Conservation (phyloP, 1,140 invertebrate genomes). For the Meteorus sp. region DNA sequence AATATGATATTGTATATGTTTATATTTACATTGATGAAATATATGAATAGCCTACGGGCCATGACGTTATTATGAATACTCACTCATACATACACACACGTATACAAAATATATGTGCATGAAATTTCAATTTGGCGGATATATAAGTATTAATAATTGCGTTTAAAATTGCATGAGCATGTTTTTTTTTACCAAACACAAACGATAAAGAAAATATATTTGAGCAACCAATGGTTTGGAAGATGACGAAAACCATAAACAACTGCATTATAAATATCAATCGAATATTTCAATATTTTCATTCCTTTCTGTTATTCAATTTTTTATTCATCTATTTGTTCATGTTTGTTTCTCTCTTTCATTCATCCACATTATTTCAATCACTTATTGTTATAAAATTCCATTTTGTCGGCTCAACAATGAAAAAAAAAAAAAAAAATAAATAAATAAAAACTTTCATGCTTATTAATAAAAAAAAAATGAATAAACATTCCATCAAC, state of each 20-base stretch:
- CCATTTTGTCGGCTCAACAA: too few species aligned
- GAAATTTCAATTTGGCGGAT: slow-evolving; percentile 1
- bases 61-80: too few species aligned
- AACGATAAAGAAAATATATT: not conserved
- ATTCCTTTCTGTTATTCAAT: slow-evolving; percentile 4
- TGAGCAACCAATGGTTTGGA: not conserved
- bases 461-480: not conserved
- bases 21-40: too few species aligned
- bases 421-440: not conserved
- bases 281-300: not conserved
- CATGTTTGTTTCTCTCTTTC: not conserved
- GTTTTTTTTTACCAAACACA: not conserved
- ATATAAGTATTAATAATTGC: not conserved
- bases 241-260: not conserved
- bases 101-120: slow-evolving; percentile 2
- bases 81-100: too few species aligned
- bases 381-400: too few species aligned
- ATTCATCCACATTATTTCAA: too few species aligned
- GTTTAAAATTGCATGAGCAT: slow-evolving; percentile 6
- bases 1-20: too few species aligned
- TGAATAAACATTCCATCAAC: not conserved
- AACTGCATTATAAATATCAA: not conserved
- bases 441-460: not conserved
- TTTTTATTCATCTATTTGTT: not conserved
- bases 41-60: too few species aligned